Evolutionary conservation across 2,888 invertebrate genomes (phyloP).

Genomic region (Helobdella robusta): DNA sequence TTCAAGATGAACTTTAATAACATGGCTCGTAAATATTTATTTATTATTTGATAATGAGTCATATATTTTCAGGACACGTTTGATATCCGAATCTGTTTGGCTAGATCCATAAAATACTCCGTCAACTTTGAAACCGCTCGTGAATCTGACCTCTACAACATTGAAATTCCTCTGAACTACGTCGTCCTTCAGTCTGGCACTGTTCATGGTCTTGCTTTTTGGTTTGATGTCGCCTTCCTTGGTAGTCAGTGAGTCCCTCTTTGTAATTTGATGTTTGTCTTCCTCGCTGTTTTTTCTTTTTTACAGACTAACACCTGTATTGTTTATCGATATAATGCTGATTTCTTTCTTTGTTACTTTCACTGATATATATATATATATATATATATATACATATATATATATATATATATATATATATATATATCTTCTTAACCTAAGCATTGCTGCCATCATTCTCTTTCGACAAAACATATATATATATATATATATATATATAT

Average conservation of each 20-base stretch:
- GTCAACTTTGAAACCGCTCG: conserved; percentile 85
- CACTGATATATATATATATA: too few relatives aligned
- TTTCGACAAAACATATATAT: too few relatives aligned
- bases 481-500: too few relatives aligned
- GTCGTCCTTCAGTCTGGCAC: conserved; percentile 82
- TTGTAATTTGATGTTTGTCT: too few relatives aligned
- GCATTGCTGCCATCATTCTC: too few relatives aligned
- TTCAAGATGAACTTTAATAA: too few relatives aligned
- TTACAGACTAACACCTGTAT: background rate
- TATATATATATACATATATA: too few relatives aligned
- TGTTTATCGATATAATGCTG: too few relatives aligned
- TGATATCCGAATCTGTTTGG: conserved; percentile 90
- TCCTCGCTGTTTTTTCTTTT: background rate
- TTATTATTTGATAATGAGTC: background rate
- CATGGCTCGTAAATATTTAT: background rate
- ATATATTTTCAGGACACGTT: conserved; percentile 75
- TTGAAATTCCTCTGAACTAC: conserved; percentile 89
- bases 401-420: too few relatives aligned
- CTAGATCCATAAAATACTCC: conserved; percentile 80
- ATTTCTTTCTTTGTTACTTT: too few relatives aligned
- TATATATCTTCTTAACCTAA: too few relatives aligned
- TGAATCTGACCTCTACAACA: conserved; percentile 85
- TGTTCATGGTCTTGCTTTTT: conserved; percentile 93
- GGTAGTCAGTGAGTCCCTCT: conserved; percentile 55
- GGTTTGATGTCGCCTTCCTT: conserved; percentile 96